These are phyloP conservation scores for Campoletis sonorensis DNA, from an alignment of 1,140 invertebrate species.

Conservation along the genomic window DNA sequence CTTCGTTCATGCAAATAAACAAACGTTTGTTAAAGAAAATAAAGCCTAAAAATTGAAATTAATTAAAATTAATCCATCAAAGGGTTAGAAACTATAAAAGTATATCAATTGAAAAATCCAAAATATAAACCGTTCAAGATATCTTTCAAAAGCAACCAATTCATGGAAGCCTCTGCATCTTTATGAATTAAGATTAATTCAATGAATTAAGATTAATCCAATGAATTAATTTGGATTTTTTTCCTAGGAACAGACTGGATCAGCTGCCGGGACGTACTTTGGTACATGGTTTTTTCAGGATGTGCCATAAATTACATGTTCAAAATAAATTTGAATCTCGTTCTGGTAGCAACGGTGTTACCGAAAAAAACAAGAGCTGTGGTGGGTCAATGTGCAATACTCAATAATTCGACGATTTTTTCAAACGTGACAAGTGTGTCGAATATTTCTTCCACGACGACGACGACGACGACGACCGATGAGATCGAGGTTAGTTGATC, in stretches of 20 bases:
- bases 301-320: conserved; percentile 89
- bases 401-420: conserved; percentile 1
- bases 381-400: neutral
- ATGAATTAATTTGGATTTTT: neutral
- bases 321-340: conserved; percentile 88
- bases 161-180: no score
- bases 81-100: no score
- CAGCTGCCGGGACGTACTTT: conserved; percentile 76
- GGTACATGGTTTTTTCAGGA: conserved; percentile 83
- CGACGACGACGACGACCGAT: neutral
- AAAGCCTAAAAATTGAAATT: no score
- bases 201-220: no score
- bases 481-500: neutral
- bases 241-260: conserved; percentile 60
- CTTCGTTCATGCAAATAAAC: no score
- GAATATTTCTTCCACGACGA: neutral
- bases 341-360: conserved; percentile 88
- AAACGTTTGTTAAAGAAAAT: no score
- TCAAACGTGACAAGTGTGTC: conserved; percentile 8
- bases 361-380: conserved; percentile 24
- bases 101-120: no score
- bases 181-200: no score
- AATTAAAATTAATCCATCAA: no score
- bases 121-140: no score
- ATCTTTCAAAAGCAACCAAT: no score